phyloP scores from a whole-genome alignment of 2,888 invertebrate genomes.

The Allolobophora icterica region DNA sequence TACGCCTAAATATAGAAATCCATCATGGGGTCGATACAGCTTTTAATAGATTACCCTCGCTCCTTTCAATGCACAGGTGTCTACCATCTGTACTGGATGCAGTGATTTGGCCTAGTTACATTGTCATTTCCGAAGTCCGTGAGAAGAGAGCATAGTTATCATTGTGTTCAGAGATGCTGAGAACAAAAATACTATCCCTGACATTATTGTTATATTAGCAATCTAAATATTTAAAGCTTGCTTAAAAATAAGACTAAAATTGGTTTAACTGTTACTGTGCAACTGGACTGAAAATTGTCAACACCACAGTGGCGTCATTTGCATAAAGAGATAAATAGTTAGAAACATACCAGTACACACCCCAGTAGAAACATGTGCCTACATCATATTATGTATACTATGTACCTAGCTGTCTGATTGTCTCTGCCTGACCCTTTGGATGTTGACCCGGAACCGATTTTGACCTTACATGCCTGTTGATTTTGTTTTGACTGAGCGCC shows the following conservation, averaged over 20 bases:
- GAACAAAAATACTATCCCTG: neutral
- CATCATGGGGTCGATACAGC: neutral
- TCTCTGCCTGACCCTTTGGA: too few species aligned
- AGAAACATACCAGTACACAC: neutral
- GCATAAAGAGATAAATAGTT: neutral
- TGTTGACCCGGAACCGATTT: too few species aligned
- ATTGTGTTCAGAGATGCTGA: neutral
- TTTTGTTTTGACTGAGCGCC: too few species aligned
- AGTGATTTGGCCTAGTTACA: neutral
- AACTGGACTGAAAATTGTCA: neutral
- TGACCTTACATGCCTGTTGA: too few species aligned
- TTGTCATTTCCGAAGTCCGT: neutral
- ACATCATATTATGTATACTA: neutral
- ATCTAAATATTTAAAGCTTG: neutral
- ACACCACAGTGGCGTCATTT: neutral
- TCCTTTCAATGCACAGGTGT: neutral
- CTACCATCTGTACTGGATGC: neutral
- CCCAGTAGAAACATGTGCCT: neutral
- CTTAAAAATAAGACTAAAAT: neutral
- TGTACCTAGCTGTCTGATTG: too few species aligned
- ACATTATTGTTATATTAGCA: neutral
- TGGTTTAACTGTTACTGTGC: too few species aligned
- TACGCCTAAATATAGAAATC: neutral
- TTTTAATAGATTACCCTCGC: neutral
- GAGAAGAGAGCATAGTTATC: too few species aligned